A percentile compares a stretch with the other conserved stretches of the same genome.
Conservation (phyloP, 2,113 vertebrate species). For the Indicator maculatus region DNA sequence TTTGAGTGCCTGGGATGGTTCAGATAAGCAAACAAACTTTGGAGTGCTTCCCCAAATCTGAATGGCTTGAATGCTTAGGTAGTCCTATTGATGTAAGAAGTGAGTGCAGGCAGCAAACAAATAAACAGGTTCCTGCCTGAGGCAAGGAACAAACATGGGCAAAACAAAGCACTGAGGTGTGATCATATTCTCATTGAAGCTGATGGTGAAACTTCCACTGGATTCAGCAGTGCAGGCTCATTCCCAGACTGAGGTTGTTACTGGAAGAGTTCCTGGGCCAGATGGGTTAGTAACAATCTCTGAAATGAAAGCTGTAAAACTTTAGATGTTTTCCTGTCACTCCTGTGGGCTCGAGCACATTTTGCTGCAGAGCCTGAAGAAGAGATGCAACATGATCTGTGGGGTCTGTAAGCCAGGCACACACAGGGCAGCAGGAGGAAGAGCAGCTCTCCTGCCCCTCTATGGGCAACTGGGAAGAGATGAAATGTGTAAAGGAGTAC, state of each 20-base stretch:
- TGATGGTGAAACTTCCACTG: constrained; percentile 55
- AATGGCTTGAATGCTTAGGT: constrained; percentile 31
- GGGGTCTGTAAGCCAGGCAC: not conserved
- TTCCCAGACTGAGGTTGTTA: constrained; percentile 19
- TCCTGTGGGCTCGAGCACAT: not conserved
- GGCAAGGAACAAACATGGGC: constrained; percentile 31
- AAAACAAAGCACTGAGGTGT: constrained; percentile 63
- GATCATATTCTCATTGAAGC: constrained; percentile 62
- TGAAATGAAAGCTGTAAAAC: constrained; percentile 46
- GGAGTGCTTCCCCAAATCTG: constrained; percentile 19
- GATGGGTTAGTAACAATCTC: constrained; percentile 18
- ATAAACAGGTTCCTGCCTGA: constrained; percentile 50
- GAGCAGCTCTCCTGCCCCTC: not conserved
- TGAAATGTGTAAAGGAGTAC: not conserved
- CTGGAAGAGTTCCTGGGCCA: constrained; percentile 40
- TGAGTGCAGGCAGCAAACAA: constrained; percentile 58
- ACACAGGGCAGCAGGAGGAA: not conserved
- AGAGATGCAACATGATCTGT: not conserved
- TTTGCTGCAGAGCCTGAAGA: not conserved
- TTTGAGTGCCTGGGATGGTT: constrained; percentile 1
- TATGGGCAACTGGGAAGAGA: not conserved
- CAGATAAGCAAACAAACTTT: constrained; percentile 52
- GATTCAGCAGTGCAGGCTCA: constrained; percentile 42
- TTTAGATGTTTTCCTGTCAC: constrained; percentile 36
- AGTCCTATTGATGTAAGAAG: constrained; percentile 35